Base-by-base conservation (phyloP, 2,797 vertebrate genomes). In the Danio kyathit region DNA sequence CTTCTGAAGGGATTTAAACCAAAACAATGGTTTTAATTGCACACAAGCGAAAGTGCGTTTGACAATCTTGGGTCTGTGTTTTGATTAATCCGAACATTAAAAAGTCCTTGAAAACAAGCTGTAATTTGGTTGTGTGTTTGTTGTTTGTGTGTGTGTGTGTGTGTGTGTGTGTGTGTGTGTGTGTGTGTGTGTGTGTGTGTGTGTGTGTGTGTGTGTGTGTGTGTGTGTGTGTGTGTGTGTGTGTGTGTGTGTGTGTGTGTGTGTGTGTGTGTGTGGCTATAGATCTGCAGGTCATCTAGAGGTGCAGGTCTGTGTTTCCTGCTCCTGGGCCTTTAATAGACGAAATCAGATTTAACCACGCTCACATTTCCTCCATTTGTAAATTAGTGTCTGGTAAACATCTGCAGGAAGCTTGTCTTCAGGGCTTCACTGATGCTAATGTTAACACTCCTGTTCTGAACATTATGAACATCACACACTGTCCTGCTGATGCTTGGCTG, bases 341-440 rank as follows among this genome's bases (percentile, higher is more conserved):
- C 71, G 46, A 79, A 77, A 82, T 75, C 64, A 17, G 75, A 84
- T 84, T 79, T 79, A 61, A 63, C 57, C 29, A 17, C 63, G 21
- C 56, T 67, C 41, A 7, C 59, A 71, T 84, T 79, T 84, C 70
- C 80, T 82, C 51, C 59, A 46, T 78, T 82, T 65, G 64, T 66
- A 54, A 66, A 81, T 69, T 57, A 79, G 44, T 19, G 44, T 71
- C 80, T 75, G 63, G 61, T 40, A 74, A 76, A 74, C 63, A 17
- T 41, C 64, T 54, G 70, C 19, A 52, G 41, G 44, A 67, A 73
- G 40, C 40, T 7, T 3, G 41, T 74, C 71, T 60, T 13, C 54
- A 46, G 46, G 56, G 71, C 4, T 60, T 74, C 59, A 16, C 40
- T 38, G 54, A 74, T 74, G 29, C 11, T 69, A 16, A 59, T 43